Evolutionary conservation across 1,140 invertebrate genomes (phyloP).

Genomic region (Aphidius ervi): DNA sequence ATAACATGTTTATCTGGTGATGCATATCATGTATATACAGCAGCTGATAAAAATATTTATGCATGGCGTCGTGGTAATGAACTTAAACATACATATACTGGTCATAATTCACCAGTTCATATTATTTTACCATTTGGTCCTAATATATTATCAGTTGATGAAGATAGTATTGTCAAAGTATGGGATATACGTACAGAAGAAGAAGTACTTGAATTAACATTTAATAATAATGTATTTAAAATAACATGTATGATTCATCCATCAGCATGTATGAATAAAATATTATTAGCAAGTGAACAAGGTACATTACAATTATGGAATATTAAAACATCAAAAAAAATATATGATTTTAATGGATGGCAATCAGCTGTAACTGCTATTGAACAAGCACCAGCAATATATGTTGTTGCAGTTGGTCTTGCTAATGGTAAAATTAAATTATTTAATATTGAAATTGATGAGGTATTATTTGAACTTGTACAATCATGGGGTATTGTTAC

Average conservation of each 20-base stretch:
- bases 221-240: conserved; percentile 68
- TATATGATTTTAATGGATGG: conserved; percentile 83
- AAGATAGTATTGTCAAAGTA: conserved; percentile 69
- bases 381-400: conserved; percentile 81
- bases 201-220: conserved; percentile 64
- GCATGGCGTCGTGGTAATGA: conserved; percentile 87
- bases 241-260: conserved; percentile 83
- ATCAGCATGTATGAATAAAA: conserved; percentile 90
- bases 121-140: conserved; percentile 81
- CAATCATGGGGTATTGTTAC: conserved; percentile 93
- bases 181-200: conserved; percentile 82
- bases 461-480: conserved; percentile 77
- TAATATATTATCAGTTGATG: conserved; percentile 83
- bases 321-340: conserved; percentile 70
- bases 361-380: conserved; percentile 64
- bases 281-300: conserved; percentile 87
- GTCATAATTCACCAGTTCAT: conserved; percentile 70
- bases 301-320: conserved; percentile 90
- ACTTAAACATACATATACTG: conserved; percentile 76
- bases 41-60: conserved; percentile 72
- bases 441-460: conserved; percentile 85
- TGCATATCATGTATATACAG: conserved; percentile 78
- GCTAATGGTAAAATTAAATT: conserved; percentile 77
- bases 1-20: conserved; percentile 81
- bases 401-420: conserved; percentile 86